Conservation (phyloP, 2,113 vertebrate genomes). For the Anolis sagrei region DNA sequence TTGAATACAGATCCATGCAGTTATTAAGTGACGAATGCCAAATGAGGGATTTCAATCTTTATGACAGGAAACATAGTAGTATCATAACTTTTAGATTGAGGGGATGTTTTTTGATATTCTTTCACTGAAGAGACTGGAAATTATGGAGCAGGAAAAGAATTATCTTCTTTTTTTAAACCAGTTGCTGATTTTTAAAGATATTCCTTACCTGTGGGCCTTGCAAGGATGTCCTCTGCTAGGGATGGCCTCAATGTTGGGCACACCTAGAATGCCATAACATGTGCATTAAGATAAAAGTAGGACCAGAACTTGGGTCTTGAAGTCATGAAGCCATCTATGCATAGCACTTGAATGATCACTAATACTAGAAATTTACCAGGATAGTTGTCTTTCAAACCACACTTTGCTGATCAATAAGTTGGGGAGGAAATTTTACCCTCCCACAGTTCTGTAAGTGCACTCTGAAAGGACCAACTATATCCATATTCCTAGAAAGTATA, state of each 20-base stretch:
- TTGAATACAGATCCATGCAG: constrained; percentile 36
- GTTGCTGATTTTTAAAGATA: constrained; percentile 18
- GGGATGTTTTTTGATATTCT: neutral
- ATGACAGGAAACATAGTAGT: neutral
- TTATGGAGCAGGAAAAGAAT: neutral
- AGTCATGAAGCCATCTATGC: too few species aligned
- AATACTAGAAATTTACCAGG: too few species aligned
- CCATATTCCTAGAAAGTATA: too few species aligned
- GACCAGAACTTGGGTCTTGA: too few species aligned
- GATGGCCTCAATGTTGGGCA: neutral
- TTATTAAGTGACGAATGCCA: constrained; percentile 6
- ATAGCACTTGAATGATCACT: too few species aligned
- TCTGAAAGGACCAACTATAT: constrained; percentile 59
- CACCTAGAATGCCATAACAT: neutral
- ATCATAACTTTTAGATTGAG: constrained; percentile 40
- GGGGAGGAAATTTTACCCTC: too few species aligned
- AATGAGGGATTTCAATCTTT: constrained; percentile 32
- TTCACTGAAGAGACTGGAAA: neutral
- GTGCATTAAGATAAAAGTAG: too few species aligned
- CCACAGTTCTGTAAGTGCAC: constrained; percentile 6
- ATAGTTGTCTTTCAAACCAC: too few species aligned
- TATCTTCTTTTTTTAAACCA: neutral
- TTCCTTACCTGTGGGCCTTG: too few species aligned
- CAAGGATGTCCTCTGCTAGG: neutral
- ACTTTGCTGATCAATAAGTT: neutral